These are phyloP conservation scores for Otocyon megalotis DNA, from an alignment of 2,113 vertebrate species.

Conservation along the genomic window DNA sequence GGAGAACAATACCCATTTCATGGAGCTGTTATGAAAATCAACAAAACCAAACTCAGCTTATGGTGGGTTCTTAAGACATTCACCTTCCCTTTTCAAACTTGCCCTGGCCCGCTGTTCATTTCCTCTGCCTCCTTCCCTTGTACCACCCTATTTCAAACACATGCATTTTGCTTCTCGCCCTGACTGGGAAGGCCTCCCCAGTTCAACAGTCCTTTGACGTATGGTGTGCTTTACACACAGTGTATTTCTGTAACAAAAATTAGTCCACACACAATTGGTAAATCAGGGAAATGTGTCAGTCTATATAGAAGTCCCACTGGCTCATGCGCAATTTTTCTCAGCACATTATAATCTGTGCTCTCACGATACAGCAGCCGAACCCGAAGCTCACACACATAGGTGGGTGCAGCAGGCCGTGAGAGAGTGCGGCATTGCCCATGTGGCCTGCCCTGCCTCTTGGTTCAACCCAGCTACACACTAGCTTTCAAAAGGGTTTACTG, in stretches of 20 bases:
- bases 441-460: not conserved
- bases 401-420: rapidly evolving
- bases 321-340: not conserved
- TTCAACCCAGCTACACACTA: not conserved
- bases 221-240: not conserved
- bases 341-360: not conserved
- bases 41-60: not conserved
- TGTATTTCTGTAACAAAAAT: not conserved
- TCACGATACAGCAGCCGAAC: not conserved
- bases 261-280: not conserved
- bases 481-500: not conserved
- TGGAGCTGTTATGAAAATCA: not conserved
- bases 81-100: not conserved
- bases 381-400: not conserved
- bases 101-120: not conserved
- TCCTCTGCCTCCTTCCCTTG: not conserved
- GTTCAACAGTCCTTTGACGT: not conserved
- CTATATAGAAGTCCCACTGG: not conserved
- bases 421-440: not conserved
- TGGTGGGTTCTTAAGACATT: not conserved
- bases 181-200: not conserved
- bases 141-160: not conserved
- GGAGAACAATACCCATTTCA: not conserved
- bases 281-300: not conserved
- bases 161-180: not conserved